Conservation (phyloP, 2,888 invertebrate genomes). For the Candidula unifasciata region DNA sequence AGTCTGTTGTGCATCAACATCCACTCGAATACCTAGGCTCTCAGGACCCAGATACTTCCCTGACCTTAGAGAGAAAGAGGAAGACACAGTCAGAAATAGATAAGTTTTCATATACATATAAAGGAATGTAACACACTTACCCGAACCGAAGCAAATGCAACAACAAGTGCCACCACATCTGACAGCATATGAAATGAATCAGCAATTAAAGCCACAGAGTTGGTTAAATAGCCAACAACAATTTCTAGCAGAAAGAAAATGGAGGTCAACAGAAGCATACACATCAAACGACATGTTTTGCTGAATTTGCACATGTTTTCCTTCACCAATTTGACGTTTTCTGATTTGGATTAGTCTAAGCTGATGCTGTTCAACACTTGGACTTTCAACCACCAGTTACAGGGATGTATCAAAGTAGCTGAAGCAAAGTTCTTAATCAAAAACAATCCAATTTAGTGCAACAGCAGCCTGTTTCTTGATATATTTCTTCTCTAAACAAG, state of each 20-base stretch:
- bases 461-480: no score
- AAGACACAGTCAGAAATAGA: background rate
- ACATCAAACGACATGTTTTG: conserved; percentile 76
- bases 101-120: background rate
- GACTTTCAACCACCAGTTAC: background rate
- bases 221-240: conserved; percentile 95
- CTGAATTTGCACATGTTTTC: conserved; percentile 62
- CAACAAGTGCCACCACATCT: conserved; percentile 96
- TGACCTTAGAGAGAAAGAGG: background rate
- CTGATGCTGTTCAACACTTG: background rate
- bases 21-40: no score
- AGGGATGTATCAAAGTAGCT: no score
- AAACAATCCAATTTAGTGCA: no score
- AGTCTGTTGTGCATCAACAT: no score
- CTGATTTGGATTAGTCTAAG: no score
- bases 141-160: conserved; percentile 96
- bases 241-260: conserved; percentile 97
- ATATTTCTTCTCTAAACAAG: no score
- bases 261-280: conserved; percentile 94
- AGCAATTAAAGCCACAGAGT: conserved; percentile 98
- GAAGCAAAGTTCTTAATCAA: no score
- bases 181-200: conserved; percentile 99
- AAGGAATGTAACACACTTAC: conserved; percentile 81
- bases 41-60: no score
- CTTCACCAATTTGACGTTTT: background rate